These are phyloP conservation scores for Ancistrus triradiatus DNA, from an alignment of 2,113 vertebrate genomes.

Conservation along the genomic window DNA sequence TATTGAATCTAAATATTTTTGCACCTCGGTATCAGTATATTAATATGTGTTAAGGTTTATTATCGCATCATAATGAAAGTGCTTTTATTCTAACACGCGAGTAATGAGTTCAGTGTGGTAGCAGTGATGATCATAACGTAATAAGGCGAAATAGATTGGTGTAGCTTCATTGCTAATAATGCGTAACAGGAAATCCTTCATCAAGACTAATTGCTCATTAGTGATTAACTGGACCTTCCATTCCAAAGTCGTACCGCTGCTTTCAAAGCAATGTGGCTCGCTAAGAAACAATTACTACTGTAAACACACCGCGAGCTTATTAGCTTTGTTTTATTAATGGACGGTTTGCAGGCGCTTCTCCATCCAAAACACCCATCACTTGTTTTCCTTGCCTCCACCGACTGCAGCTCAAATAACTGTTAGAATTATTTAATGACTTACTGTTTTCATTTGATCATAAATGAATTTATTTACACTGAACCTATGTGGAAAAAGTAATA, in stretches of 20 bases:
- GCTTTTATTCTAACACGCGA: conserved; percentile 83
- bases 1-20: neutral
- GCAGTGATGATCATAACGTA: conserved; percentile 82
- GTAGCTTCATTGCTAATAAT: conserved; percentile 89
- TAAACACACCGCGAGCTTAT: conserved; percentile 12
- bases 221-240: conserved; percentile 34
- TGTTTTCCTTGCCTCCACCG: too few relatives aligned
- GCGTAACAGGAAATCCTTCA: conserved; percentile 80
- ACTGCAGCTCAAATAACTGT: too few relatives aligned
- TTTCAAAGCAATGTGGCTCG: conserved; percentile 19
- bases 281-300: neutral
- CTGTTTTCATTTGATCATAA: too few relatives aligned
- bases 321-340: neutral
- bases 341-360: neutral
- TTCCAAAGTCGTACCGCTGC: conserved; percentile 1
- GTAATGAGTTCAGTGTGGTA: conserved; percentile 85
- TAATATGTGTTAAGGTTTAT: neutral
- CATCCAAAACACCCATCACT: too few relatives aligned
- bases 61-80: conserved; percentile 66
- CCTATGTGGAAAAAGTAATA: too few relatives aligned
- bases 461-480: too few relatives aligned
- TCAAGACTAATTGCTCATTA: conserved; percentile 68
- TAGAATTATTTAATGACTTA: too few relatives aligned
- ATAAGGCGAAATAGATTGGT: conserved; percentile 84
- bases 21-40: conserved; percentile 2